These are phyloP conservation scores for Microctonus hyperodae DNA, from an alignment of 2,888 invertebrate genomes.

Conservation along the genomic window DNA sequence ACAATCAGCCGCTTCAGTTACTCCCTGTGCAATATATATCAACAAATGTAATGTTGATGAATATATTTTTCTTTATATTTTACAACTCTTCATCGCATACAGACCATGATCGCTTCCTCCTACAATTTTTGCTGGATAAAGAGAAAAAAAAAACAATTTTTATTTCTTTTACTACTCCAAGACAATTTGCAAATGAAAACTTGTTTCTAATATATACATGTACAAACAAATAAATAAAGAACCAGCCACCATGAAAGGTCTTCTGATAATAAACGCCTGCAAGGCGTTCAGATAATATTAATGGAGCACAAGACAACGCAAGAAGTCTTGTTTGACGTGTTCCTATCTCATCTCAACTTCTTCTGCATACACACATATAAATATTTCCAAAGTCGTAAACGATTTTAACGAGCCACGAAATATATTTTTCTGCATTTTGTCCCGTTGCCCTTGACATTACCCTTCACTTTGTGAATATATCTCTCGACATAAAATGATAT, in stretches of 20 bases:
- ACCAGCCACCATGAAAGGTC: neutral
- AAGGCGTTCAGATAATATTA: conserved; percentile 20
- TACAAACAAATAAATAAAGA: neutral
- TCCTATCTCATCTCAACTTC: conserved; percentile 5
- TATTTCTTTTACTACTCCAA: neutral
- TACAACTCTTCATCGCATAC: neutral
- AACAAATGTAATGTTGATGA: neutral
- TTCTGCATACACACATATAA: neutral
- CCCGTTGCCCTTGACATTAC: neutral
- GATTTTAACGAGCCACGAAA: conserved; percentile 11
- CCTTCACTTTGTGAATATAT: neutral
- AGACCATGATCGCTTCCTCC: neutral
- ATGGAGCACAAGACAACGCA: conserved; percentile 4
- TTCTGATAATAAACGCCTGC: conserved; percentile 14
- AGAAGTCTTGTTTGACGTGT: neutral
- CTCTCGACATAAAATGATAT: neutral
- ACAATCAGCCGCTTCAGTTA: conserved; percentile 7
- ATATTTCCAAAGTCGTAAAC: conserved; percentile 4
- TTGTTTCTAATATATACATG: neutral
- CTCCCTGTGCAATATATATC: neutral
- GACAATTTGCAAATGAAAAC: neutral
- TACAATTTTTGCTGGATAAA: neutral
- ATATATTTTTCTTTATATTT: too few species aligned
- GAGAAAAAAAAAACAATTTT: neutral
- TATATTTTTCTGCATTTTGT: neutral